phyloP scores from a whole-genome alignment of 2,113 vertebrate genomes.

The Anolis carolinensis region DNA sequence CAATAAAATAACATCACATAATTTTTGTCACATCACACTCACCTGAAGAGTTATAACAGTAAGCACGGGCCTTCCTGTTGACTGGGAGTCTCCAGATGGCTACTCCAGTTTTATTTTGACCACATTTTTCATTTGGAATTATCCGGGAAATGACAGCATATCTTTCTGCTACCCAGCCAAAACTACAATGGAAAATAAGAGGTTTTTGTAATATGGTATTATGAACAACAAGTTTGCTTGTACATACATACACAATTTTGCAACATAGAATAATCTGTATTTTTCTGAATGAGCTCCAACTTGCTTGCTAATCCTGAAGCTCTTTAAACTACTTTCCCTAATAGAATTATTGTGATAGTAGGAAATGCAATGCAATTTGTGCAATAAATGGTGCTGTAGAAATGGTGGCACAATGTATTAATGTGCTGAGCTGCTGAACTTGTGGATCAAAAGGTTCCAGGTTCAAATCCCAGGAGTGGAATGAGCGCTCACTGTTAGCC shows the following conservation, averaged over 20 bases:
- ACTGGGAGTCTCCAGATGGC: constrained; percentile 67
- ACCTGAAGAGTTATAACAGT: constrained; percentile 91
- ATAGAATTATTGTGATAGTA: neutral
- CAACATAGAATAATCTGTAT: neutral
- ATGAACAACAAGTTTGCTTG: neutral
- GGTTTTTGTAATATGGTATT: constrained; percentile 24
- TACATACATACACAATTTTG: neutral
- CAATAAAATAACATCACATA: no score
- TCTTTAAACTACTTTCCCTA: neutral
- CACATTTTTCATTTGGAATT: constrained; percentile 78
- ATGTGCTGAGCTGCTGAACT: no score
- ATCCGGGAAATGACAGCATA: constrained; percentile 83
- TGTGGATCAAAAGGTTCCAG: no score
- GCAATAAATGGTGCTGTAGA: neutral
- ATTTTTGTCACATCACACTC: constrained; percentile 35
- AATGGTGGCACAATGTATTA: no score
- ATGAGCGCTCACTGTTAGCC: no score
- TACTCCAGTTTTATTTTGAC: constrained; percentile 78
- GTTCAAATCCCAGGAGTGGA: no score
- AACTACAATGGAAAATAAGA: constrained; percentile 75
- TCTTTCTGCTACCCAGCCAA: constrained; percentile 86
- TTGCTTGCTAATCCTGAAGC: neutral
- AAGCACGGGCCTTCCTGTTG: constrained; percentile 66
- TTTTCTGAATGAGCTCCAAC: neutral
- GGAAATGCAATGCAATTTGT: neutral